Evolutionary conservation across 1,140 invertebrate genomes (phyloP).

Genomic region (Panulirus ornatus): DNA sequence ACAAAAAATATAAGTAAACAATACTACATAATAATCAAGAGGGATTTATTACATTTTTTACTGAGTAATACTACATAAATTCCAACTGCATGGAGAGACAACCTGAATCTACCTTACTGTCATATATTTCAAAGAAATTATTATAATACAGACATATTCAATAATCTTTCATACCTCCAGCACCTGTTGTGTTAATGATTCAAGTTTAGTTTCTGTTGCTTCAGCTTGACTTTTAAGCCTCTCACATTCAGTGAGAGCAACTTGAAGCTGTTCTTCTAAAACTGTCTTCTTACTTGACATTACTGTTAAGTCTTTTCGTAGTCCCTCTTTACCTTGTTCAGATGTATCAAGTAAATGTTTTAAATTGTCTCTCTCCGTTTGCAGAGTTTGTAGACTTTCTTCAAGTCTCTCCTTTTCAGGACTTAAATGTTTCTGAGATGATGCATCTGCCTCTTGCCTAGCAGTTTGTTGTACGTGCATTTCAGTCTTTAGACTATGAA

Average conservation of each 20-base stretch:
- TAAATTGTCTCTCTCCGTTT: background rate
- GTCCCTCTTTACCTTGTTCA: background rate
- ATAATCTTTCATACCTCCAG: background rate
- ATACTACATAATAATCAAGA: no score
- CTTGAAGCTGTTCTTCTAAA: background rate
- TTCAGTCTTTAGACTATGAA: background rate
- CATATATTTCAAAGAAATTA: no score
- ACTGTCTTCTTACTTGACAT: background rate
- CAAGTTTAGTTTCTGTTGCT: background rate
- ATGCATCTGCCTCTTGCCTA: background rate
- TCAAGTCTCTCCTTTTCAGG: background rate
- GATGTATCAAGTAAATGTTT: background rate
- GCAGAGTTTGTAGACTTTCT: background rate
- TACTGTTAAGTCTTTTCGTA: background rate
- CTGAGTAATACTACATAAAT: no score
- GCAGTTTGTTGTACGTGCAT: background rate
- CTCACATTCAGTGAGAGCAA: background rate
- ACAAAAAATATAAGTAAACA: no score
- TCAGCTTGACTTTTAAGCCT: background rate
- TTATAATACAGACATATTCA: background rate
- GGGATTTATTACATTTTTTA: no score
- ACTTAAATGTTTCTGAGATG: background rate
- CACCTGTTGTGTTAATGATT: slow-evolving; percentile 16
- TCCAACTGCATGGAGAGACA: no score
- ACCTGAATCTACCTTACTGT: no score